Base-by-base conservation (phyloP, 2,888 invertebrate species). In the Caradrina kadenii region DNA sequence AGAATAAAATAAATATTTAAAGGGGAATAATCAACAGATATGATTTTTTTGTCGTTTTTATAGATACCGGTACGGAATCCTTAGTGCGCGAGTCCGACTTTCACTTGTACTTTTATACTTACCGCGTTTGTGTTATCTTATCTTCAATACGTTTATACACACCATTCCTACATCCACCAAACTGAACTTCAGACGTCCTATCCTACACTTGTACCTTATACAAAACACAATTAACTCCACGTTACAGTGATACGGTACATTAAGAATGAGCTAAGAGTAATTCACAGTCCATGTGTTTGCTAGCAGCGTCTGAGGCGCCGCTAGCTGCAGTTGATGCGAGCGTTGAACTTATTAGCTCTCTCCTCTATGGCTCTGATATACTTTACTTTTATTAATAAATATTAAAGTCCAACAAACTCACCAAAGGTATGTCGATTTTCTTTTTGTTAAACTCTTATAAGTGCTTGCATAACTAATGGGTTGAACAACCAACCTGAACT, bases 251-350 rank as follows among this genome's bases (percentile, higher is more conserved):
- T 15, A 22, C 15, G 26, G 21, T 21, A 17, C 68, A 55, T 52
- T 50, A 58, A 60, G 11, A 55, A 19, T 26, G 35, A 56, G 31
- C 22, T n/a, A 22, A 58, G 21, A 59, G 17, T 52, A 50, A 59
- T 55, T 31, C 11, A 17, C 19, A 13, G 21, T 17, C 11, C 80
- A 66, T 65, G 49, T 75, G 68, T 17, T 69, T 15, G 1, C 22
- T 19, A 22, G 50, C 73, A 22, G 50, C 35, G 55, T 56, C 76
- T 61, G 60, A 22, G 59, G 26, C 39, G n/a, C 31, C 22, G 31
- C 19, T 53, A 11, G 61, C 61, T 76, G 75, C 81, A 69, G 17
- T 15, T 69, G 56, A 76, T 69, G 69, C 52, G 76, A 68, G 21
- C 76, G 58, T 55, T 75, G 80, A 80, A 80, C 69, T 68, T 50